Evolutionary conservation across 1,140 invertebrate species (phyloP), one percentile per base, ranked within the genome.

Genomic region (Sinonovacula constricta): DNA sequence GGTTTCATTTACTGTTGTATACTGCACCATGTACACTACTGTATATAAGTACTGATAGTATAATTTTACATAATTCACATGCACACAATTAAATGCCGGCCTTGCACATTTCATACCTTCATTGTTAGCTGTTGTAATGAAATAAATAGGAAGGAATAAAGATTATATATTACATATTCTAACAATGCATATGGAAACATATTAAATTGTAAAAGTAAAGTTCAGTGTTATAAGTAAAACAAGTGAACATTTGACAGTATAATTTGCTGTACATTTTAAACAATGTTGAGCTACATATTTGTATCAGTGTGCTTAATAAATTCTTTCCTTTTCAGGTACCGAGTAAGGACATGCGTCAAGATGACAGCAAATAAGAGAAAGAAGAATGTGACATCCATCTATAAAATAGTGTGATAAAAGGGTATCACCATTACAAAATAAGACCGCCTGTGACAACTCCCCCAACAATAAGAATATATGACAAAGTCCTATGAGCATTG

Each of bases 331-430:
- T 14, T 57, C 24, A 14, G 54, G 24, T 22, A 57, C 24, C 24
- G 18, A 57, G n/a, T n/a, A n/a, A n/a, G n/a, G n/a, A n/a, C n/a
- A 57, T 12, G 54, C 18, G 24, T 26, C 10, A 57, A 57, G 10
- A 22, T 57, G 7, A 26, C 7, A 22, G 54, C 54, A 57, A 22
- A 7, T 7, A 57, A 57, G 28, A 22, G 18, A 7, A 57, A 18
- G 10, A 26, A 57, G 54, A 12, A 10, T 14, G 54, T 57, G 54
- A 12, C 18, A 57, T 57, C 18, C 7, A 7, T 26, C 54, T 57
- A 24, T 26, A 68, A 51, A 68, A 68, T 22, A n/a, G n/a, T 53
- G 66, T 51, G 31, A 68, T 68, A 3, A 68, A 68, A 28, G 66
- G 66, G 14, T 68, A 68, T 30, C 54, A 57, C 24, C n/a, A n/a